Evolutionary conservation across 2,888 invertebrate genomes (phyloP), one percentile per base, ranked within the genome.

Genomic region (Leistus spinibarbis): DNA sequence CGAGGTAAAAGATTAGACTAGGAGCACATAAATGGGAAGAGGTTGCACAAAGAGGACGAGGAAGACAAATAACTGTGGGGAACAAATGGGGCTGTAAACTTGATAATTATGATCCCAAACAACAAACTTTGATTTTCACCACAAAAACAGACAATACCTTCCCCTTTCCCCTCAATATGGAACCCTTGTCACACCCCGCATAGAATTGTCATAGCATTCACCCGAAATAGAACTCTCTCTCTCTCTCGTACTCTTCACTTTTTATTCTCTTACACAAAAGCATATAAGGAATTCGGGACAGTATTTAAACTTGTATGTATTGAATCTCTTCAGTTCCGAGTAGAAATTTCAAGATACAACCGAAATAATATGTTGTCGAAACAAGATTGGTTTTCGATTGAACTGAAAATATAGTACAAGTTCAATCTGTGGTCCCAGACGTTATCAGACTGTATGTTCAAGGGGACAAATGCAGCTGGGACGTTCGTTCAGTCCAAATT

Each of bases 21-120:
- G n/a, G n/a, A n/a, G n/a, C n/a, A n/a, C n/a, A n/a, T n/a, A 69
- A 69, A 69, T 69, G 54, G 57, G 54, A 56, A 69, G 68, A 69
- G 56, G 13, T 40, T 10, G 5, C 40, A 5, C 13, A 40, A 40
- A 13, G 40, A 40, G 40, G 10, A 60, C 10, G 60, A 70, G 27
- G 40, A 70, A 70, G 70, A 63, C 27, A 70, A 63, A 70, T 70
- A 70, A 70, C 70, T 63, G 54, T 63, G 20, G 60, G 60, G 69
- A 60, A 62, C 62, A 70, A 70, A 23, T 70, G 70, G 62, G 63
- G 17, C 13, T 53, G 19, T 19, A 23, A 63, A 70, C 70, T 70
- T 70, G 70, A 70, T 70, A 70, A 70, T 63, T 70, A 63, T 70
- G 63, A 56, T 24, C 40, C 54, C 68, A 54, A 20, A 54, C 54